A percentile compares a stretch with the other conserved stretches of the same genome.
These are phyloP conservation scores for Chiloscyllium plagiosum DNA, from an alignment of 2,113 vertebrate species.

Conservation along the genomic window DNA sequence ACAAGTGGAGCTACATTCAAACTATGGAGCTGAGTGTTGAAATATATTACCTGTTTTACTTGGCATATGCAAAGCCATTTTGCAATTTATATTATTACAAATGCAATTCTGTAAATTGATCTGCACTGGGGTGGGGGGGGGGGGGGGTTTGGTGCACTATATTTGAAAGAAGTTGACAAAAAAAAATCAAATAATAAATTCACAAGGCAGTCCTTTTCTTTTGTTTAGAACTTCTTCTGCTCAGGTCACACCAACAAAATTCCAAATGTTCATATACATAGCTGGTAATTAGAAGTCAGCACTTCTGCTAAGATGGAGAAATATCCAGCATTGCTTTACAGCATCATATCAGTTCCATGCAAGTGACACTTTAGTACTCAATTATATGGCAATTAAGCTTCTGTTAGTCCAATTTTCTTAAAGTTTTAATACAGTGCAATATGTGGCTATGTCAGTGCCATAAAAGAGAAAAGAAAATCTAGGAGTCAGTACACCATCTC, in stretches of 20 bases:
- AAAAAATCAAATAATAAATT: neutral
- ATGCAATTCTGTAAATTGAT: neutral
- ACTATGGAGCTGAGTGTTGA: neutral
- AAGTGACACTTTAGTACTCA: neutral
- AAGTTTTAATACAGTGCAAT: neutral
- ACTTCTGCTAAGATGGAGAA: neutral
- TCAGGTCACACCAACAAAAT: neutral
- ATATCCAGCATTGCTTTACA: neutral
- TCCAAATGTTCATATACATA: neutral
- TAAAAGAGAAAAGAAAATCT: neutral
- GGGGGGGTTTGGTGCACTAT: neutral
- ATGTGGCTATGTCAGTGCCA: neutral
- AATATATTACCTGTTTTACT: neutral
- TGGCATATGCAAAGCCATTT: neutral
- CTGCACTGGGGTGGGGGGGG: neutral
- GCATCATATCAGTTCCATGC: neutral
- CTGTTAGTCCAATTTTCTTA: neutral
- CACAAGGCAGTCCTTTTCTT: neutral
- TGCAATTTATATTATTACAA: neutral
- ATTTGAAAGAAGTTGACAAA: neutral
- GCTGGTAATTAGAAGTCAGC: neutral
- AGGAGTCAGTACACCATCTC: neutral
- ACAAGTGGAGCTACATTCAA: neutral
- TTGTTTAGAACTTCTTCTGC: neutral
- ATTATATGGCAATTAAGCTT: neutral